Conservation (phyloP, 2,888 invertebrate genomes). For the Apamea crenata region DNA sequence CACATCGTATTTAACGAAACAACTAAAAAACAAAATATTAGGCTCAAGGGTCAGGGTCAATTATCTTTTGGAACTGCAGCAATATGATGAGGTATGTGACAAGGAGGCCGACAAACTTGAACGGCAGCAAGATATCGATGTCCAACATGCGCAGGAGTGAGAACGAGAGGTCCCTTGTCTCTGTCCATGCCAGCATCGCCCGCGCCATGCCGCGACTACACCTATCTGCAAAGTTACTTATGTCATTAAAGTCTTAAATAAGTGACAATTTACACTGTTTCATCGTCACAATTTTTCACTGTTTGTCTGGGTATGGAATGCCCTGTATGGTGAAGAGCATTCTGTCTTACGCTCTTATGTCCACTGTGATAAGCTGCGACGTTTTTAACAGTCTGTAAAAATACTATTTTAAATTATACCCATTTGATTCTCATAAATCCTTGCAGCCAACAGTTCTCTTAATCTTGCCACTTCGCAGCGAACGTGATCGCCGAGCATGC, state of each 20-base stretch:
- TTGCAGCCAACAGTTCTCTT: constrained; percentile 72
- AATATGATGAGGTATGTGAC: constrained; percentile 85
- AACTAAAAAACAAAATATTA: neutral
- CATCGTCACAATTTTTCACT: too few species aligned
- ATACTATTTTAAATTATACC: constrained; percentile 64
- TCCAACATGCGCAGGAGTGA: constrained; percentile 82
- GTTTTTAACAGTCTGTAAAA: neutral
- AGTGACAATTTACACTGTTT: neutral
- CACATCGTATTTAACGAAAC: neutral
- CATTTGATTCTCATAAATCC: constrained; percentile 80
- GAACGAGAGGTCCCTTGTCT: constrained; percentile 81
- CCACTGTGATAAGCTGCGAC: neutral
- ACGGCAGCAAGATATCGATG: constrained; percentile 82
- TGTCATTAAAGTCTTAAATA: neutral
- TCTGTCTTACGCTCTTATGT: too few species aligned
- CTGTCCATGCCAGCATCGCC: constrained; percentile 80
- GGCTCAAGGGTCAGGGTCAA: constrained; percentile 61
- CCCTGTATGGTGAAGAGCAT: neutral
- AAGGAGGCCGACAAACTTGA: constrained; percentile 81
- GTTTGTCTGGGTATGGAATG: neutral
- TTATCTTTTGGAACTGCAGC: constrained; percentile 82
- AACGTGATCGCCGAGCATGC: constrained; percentile 29
- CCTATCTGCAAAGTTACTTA: constrained; percentile 78
- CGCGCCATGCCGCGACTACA: constrained; percentile 77
- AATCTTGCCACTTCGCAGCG: constrained; percentile 32